Evolutionary conservation across 2,888 invertebrate genomes (phyloP).

Genomic region (Panzeria rudis): DNA sequence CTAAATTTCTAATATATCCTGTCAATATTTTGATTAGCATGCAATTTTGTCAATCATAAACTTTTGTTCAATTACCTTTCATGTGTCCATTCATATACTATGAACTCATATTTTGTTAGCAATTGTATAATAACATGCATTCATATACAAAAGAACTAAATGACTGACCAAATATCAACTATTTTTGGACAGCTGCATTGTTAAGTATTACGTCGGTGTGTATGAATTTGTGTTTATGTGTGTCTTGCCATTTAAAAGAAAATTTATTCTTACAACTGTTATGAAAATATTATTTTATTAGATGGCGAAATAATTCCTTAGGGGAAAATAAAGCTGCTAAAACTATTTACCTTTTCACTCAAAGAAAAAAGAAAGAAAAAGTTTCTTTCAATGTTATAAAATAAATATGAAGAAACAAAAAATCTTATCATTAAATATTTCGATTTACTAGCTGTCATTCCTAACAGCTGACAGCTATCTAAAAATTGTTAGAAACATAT

Average conservation of each 20-base stretch:
- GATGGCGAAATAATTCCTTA: background rate
- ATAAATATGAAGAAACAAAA: too few species aligned
- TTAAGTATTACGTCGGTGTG: background rate
- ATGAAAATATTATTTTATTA: slow-evolving; percentile 37
- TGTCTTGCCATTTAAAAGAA: background rate
- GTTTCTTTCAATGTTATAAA: too few species aligned
- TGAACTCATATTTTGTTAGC: slow-evolving; percentile 9
- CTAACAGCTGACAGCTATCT: too few species aligned
- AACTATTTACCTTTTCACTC: too few species aligned
- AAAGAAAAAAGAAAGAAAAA: too few species aligned
- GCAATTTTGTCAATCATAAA: slow-evolving; percentile 56
- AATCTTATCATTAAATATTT: too few species aligned
- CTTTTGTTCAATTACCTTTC: slow-evolving; percentile 28
- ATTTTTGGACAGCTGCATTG: slow-evolving; percentile 55
- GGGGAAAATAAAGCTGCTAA: too few species aligned
- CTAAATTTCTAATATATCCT: slow-evolving; percentile 44
- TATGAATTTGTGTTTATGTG: too few species aligned
- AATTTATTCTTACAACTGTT: slow-evolving; percentile 5
- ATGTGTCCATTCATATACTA: background rate
- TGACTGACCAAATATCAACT: slow-evolving; percentile 49
- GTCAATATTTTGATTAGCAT: slow-evolving; percentile 68
- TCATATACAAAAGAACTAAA: background rate
- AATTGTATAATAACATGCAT: slow-evolving; percentile 22
- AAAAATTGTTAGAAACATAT: too few species aligned
- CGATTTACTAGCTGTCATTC: too few species aligned